Percentiles rank a stretch among this genome's conserved stretches.
Conservation (phyloP, 1,140 invertebrate species). For the Lasaia peninsularis region DNA sequence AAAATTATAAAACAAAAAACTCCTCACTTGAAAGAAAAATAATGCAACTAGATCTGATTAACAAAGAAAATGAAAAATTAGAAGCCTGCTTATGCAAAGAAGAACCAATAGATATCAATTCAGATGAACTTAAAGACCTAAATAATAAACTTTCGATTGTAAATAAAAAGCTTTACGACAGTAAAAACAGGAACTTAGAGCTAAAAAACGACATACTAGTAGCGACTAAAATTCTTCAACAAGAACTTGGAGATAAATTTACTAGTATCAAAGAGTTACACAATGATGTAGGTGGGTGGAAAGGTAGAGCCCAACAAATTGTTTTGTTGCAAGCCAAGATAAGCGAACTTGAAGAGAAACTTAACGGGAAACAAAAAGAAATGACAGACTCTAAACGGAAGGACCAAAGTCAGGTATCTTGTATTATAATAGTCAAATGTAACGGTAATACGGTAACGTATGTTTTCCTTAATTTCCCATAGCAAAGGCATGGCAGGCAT, state of each 20-base stretch:
- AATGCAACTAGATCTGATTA: slow-evolving; percentile 50
- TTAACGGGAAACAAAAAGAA: slow-evolving; percentile 68
- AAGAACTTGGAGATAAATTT: slow-evolving; percentile 82
- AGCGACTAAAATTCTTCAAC: slow-evolving; percentile 81
- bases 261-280: slow-evolving; percentile 72
- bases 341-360: slow-evolving; percentile 79
- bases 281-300: slow-evolving; percentile 78
- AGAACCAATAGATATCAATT: slow-evolving; percentile 42
- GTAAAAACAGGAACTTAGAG: slow-evolving; percentile 81
- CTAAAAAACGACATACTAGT: slow-evolving; percentile 81
- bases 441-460: too few species aligned
- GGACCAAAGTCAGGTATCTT: slow-evolving; percentile 52
- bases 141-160: slow-evolving; percentile 78
- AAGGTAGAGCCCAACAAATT: slow-evolving; percentile 85
- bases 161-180: slow-evolving; percentile 82
- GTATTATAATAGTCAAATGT: not conserved
- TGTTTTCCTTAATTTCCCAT: too few species aligned
- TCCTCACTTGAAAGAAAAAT: slow-evolving; percentile 65
- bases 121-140: slow-evolving; percentile 78
- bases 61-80: slow-evolving; percentile 57
- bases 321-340: slow-evolving; percentile 81
- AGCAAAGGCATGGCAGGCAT: too few species aligned
- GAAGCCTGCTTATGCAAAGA: slow-evolving; percentile 54
- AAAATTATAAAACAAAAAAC: slow-evolving; percentile 75
- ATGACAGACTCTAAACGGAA: slow-evolving; percentile 45